These are phyloP conservation scores for Hippoglossus hippoglossus DNA, from an alignment of 2,797 vertebrate species.

Conservation along the genomic window DNA sequence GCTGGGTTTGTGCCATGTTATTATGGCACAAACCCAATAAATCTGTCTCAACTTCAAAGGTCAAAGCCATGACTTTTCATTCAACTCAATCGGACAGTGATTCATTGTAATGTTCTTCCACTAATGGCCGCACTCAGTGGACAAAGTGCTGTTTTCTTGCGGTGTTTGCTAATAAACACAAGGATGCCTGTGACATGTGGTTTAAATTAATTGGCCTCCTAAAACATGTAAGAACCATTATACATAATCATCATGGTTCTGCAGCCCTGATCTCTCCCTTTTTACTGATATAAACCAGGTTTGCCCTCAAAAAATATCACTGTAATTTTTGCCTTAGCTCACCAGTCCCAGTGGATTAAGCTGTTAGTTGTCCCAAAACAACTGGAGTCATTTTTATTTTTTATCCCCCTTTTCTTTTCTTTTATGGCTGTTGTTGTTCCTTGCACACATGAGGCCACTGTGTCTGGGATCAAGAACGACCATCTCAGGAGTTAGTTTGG, in stretches of 20 bases:
- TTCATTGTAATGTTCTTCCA: slow-evolving; percentile 63
- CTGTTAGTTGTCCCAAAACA: slow-evolving; percentile 68
- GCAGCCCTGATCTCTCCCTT: slow-evolving; percentile 44
- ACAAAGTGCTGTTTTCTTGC: slow-evolving; percentile 56
- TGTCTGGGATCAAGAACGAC: slow-evolving; percentile 71
- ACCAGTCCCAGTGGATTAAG: slow-evolving; percentile 61
- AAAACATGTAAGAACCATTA: slow-evolving; percentile 78
- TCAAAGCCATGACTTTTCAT: slow-evolving; percentile 35
- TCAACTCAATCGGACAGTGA: slow-evolving; percentile 61
- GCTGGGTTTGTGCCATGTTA: slow-evolving; percentile 16
- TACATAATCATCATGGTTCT: slow-evolving; percentile 66
- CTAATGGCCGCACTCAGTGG: slow-evolving; percentile 47
- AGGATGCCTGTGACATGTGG: slow-evolving; percentile 72
- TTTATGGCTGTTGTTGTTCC: slow-evolving; percentile 63
- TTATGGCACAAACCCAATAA: slow-evolving; percentile 30
- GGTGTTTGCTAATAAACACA: slow-evolving; percentile 74
- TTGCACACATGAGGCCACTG: slow-evolving; percentile 62
- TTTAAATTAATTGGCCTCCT: slow-evolving; percentile 76
- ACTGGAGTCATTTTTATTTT: slow-evolving; percentile 63
- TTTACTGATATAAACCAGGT: slow-evolving; percentile 77
- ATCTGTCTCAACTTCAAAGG: slow-evolving; percentile 44
- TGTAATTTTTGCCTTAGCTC: slow-evolving; percentile 72
- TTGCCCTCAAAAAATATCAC: slow-evolving; percentile 64
- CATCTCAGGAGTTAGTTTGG: slow-evolving; percentile 68
- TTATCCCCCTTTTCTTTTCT: slow-evolving; percentile 30